Evolutionary conservation across 2,888 invertebrate genomes (phyloP), one percentile per base, ranked within the genome.

Genomic region (Suillia variegata): DNA sequence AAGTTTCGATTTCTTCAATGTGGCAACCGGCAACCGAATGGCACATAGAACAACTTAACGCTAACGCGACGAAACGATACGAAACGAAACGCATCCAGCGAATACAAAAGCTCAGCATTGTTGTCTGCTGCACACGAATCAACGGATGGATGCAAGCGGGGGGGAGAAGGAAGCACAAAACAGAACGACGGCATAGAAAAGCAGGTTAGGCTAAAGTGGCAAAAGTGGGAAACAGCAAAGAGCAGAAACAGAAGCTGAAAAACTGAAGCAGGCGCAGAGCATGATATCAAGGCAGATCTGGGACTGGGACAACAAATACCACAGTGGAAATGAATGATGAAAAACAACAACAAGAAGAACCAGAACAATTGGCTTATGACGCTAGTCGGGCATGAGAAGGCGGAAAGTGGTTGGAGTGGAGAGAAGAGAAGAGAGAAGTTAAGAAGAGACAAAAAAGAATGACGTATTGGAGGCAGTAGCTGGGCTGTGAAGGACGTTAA

Each of bases 231-330:
- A 38, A 13, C 12, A n/a, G 4, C 12, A 38, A 38, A 13, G 31
- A 8, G 12, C 31, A 31, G 6, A 31, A 31, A 4, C n/a, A n/a
- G n/a, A n/a, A n/a, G 15, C 38, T n/a, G 15, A n/a, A n/a, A 6
- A n/a, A 4, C 38, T 6, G n/a, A 6, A 13, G 8, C 38, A n/a
- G 38, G 4, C n/a, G 12, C 38, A 38, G 38, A 38, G 4, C n/a
- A n/a, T n/a, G n/a, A n/a, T n/a, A n/a, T n/a, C n/a, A n/a, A n/a
- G n/a, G n/a, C n/a, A n/a, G 5, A 5, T 4, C 45, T 45, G 45
- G 45, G 45, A 45, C 45, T 45, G 45, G 45, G 45, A 45, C 45
- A 45, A 45, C 45, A 45, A 45, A 45, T 18, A 45, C 18, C 18
- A 3, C 6, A 45, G 45, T 45, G 45, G 20, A 45, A 45, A 17